Conservation (phyloP, 2,888 invertebrate species). For the Nematopogon swammerdamellus region DNA sequence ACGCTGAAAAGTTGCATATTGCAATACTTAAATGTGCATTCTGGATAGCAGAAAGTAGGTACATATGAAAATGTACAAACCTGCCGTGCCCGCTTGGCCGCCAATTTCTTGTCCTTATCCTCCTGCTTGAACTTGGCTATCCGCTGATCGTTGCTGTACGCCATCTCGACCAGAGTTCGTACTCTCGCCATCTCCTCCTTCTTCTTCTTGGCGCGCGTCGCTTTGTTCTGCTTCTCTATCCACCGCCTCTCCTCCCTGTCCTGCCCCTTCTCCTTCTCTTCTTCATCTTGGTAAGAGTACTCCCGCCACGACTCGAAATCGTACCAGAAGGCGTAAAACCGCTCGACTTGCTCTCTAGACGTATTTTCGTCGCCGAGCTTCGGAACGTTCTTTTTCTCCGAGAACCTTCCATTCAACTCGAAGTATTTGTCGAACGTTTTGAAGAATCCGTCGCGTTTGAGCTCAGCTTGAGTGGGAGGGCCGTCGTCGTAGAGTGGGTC, state of each 20-base stretch:
- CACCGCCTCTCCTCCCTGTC: constrained; percentile 94
- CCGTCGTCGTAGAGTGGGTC: constrained; percentile 92
- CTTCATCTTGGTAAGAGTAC: constrained; percentile 97
- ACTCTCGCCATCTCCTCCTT: constrained; percentile 97
- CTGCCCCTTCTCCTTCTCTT: constrained; percentile 97
- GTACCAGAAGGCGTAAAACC: constrained; percentile 97
- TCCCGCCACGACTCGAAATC: constrained; percentile 99
- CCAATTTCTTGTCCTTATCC: constrained; percentile 86
- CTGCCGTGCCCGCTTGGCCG: constrained; percentile 84
- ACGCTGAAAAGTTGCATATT: too few relatives aligned
- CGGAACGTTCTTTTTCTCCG: constrained; percentile 83
- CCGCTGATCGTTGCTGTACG: constrained; percentile 92
- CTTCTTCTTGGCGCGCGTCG: constrained; percentile 85
- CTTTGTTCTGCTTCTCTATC: constrained; percentile 98
- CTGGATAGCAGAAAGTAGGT: too few relatives aligned
- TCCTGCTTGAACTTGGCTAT: constrained; percentile 91
- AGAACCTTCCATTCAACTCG: constrained; percentile 85
- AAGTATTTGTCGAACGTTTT: constrained; percentile 65
- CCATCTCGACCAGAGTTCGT: constrained; percentile 86
- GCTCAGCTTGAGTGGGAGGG: constrained; percentile 71
- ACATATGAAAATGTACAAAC: too few relatives aligned
- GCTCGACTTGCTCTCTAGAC: constrained; percentile 80
- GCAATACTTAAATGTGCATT: too few relatives aligned
- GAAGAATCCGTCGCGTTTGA: constrained; percentile 77
- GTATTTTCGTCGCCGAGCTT: constrained; percentile 74